Conservation (phyloP, 2,797 vertebrate species). For the Pseudopleuronectes americanus region DNA sequence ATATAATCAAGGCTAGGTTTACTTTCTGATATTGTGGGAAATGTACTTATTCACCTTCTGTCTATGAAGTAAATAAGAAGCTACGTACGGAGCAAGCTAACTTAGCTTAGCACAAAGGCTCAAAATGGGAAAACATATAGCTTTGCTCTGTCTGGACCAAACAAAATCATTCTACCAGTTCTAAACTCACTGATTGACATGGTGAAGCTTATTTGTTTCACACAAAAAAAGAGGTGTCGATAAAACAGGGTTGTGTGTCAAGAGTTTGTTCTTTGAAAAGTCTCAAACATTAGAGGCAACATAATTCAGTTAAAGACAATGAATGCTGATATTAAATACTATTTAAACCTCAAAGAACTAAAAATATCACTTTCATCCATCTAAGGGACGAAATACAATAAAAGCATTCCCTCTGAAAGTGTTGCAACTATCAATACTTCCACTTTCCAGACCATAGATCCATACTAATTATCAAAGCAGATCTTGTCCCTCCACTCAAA, state of each 20-base stretch:
- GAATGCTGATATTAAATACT: not conserved
- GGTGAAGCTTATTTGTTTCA: not conserved
- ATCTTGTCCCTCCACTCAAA: constrained; percentile 43
- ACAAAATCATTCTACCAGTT: not conserved
- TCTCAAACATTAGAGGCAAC: not conserved
- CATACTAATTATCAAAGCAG: constrained; percentile 41
- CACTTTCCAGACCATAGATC: constrained; percentile 11
- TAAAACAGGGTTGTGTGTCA: too few relatives aligned
- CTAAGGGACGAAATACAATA: constrained; percentile 33
- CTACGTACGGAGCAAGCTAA: too few relatives aligned
- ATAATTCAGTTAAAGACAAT: not conserved
- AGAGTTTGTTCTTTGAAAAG: not conserved
- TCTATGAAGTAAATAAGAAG: too few relatives aligned
- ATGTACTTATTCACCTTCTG: too few relatives aligned
- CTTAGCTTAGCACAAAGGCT: too few relatives aligned
- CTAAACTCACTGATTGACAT: not conserved
- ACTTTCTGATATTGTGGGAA: too few relatives aligned
- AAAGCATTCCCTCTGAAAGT: constrained; percentile 9
- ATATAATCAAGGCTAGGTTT: too few relatives aligned
- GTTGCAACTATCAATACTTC: constrained; percentile 22
- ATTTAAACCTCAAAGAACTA: not conserved
- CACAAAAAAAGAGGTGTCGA: too few relatives aligned
- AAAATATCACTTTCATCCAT: constrained; percentile 28
- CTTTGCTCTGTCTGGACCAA: too few relatives aligned
- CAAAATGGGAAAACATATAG: too few relatives aligned